These are phyloP conservation scores for Melieria crassipennis DNA, from an alignment of 2,888 invertebrate genomes.

Conservation along the genomic window DNA sequence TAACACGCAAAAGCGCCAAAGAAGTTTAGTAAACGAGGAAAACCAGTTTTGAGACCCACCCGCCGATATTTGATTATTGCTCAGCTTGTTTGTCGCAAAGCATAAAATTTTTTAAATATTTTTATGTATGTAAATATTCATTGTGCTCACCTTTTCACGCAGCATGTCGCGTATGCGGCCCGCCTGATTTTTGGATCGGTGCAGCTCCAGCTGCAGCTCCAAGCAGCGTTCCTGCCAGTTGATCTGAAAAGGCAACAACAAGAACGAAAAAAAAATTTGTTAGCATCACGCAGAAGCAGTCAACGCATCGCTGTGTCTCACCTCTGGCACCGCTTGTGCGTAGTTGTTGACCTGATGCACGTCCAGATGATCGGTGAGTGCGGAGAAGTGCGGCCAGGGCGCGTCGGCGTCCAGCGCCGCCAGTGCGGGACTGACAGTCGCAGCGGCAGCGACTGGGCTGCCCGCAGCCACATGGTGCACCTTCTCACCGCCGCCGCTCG, in stretches of 20 bases:
- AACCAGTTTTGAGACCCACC: too few species aligned
- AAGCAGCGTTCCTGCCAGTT: constrained; percentile 92
- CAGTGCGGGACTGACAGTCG: constrained; percentile 46
- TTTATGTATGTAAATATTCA: too few species aligned
- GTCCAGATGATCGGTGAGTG: constrained; percentile 62
- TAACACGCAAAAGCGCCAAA: too few species aligned
- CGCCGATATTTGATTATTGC: background rate
- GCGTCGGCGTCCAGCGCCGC: constrained; percentile 62
- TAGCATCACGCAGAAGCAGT: background rate
- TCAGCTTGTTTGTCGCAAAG: background rate
- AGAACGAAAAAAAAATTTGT: background rate
- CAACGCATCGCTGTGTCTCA: constrained; percentile 42
- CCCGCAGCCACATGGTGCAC: background rate
- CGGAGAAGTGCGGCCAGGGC: constrained; percentile 63
- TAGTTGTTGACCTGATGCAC: constrained; percentile 65
- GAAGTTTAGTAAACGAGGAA: too few species aligned
- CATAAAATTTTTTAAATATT: background rate
- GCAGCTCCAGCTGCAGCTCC: constrained; percentile 85
- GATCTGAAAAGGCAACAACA: constrained; percentile 63
- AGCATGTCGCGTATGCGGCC: constrained; percentile 88
- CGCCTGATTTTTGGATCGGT: constrained; percentile 86
- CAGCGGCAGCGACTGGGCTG: background rate
- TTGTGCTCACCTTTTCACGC: constrained; percentile 81
- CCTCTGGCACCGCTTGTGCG: constrained; percentile 64
- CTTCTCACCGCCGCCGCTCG: background rate